A percentile compares a stretch with the other conserved stretches of the same genome.
Conservation (phyloP, 2,888 invertebrate species). For the Peribatodes rhomboidaria region DNA sequence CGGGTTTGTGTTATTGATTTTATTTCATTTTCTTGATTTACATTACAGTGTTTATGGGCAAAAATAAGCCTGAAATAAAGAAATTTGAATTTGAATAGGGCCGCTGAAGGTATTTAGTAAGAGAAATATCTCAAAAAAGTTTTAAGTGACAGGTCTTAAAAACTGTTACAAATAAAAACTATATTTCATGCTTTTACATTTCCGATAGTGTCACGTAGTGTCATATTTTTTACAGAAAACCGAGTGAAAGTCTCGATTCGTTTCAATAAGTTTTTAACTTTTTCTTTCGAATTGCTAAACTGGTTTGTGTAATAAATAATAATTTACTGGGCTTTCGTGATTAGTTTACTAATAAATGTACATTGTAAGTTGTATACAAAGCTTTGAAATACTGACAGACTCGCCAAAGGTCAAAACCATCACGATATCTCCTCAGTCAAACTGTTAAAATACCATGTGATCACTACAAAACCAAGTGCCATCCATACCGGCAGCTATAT, state of each 20-base stretch:
- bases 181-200: conserved; percentile 20
- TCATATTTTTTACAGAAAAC: conserved; percentile 20
- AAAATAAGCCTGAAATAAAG: no score
- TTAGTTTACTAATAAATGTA: neutral
- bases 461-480: no score
- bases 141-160: conserved; percentile 18
- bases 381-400: no score
- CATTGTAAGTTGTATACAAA: no score
- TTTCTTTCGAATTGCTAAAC: neutral
- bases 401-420: no score
- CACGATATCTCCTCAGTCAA: no score
- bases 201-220: conserved; percentile 8
- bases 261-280: neutral
- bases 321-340: neutral
- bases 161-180: conserved; percentile 5
- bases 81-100: no score
- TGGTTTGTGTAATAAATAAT: neutral
- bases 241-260: conserved; percentile 22
- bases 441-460: no score
- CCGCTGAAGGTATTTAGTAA: neutral
- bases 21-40: no score
- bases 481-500: no score
- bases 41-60: no score
- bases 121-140: neutral
- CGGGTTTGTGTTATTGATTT: no score